Base-by-base conservation (phyloP, 2,797 vertebrate species). In the Crocidura indochinensis region DNA sequence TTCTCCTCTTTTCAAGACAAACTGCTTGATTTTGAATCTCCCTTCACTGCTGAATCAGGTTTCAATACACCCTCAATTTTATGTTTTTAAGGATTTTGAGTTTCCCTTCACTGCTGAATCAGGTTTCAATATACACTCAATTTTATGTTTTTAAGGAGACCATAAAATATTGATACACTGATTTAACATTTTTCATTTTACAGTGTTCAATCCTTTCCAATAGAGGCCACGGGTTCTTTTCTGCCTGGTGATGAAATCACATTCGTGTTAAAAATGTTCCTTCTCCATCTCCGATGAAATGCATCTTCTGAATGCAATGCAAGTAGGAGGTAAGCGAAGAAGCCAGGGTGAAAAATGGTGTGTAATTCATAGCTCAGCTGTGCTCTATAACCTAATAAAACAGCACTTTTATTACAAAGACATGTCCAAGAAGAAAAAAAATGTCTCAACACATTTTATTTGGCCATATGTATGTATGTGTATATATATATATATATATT, bases 361-460 rank as follows among this genome's bases (percentile, higher is more conserved):
- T 67, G 29, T 67, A 85, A 92, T 90, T 94, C 92, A 91, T 26
- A n/a, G 56, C 72, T 73, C 38, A 60, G 84, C 20, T 81, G 69
- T 86, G 62, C 82, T 96, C 92, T 92, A 84, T 56, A 94, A 94
- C 90, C 64, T 88, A 94, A 96, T 88, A 84, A 86, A 96, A 86
- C 44, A 74, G 6, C 0, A 44, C 62, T 77, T 81, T 89, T 74
- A 49, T n/a, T 65, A 87, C 51, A 95, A 74, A 92, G 53, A 91
- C 71, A 64, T 0, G 22, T 84, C 38, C 64, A 81, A 84, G 90
- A 95, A 90, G 73, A 67, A 95, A 93, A 94, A 38, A 95, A 89
- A 92, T 38, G 90, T 91, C 90, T 87, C 85, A 72, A 86, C n/a
- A 83, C 60, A 92, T 93, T 94, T 97, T 94, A 96, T 92, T 78